Evolutionary conservation across 2,797 vertebrate genomes (phyloP).

Genomic region (Morelia viridis): DNA sequence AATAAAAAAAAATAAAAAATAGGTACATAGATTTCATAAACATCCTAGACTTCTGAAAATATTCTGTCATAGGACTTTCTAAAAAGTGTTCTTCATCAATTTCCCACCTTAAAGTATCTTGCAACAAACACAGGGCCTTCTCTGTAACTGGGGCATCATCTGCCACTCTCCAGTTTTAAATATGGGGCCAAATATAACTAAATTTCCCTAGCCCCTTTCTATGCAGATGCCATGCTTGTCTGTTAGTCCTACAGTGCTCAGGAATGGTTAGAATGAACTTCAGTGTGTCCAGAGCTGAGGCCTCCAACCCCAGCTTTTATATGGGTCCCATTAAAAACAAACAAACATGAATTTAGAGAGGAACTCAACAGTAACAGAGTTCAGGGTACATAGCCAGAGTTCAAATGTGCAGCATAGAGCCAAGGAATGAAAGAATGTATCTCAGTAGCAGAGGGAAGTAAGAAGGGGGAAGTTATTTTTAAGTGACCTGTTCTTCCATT

Average conservation of each 20-base stretch:
- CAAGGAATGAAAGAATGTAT: not conserved
- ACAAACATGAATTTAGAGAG: no score
- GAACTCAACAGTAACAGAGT: no score
- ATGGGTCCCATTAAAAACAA: no score
- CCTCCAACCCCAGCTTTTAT: no score
- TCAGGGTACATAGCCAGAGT: not conserved
- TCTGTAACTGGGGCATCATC: not conserved
- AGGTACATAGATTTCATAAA: not conserved
- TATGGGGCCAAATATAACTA: not conserved
- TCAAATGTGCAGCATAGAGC: not conserved
- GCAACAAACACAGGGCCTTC: not conserved
- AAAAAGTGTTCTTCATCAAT: not conserved
- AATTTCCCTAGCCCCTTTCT: not conserved
- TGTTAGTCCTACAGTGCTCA: not conserved
- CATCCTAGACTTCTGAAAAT: not conserved
- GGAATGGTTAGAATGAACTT: not conserved
- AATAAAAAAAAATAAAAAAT: not conserved
- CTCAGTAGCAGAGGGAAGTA: not conserved
- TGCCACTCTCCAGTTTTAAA: not conserved
- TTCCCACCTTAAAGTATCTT: not conserved
- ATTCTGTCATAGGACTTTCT: not conserved
- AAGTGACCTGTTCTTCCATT: not conserved
- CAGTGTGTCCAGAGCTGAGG: not conserved
- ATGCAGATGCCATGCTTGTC: not conserved
- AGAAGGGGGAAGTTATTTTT: not conserved